Conservation (phyloP, 2,888 invertebrate species). For the Cremastobaeus sp. region DNA sequence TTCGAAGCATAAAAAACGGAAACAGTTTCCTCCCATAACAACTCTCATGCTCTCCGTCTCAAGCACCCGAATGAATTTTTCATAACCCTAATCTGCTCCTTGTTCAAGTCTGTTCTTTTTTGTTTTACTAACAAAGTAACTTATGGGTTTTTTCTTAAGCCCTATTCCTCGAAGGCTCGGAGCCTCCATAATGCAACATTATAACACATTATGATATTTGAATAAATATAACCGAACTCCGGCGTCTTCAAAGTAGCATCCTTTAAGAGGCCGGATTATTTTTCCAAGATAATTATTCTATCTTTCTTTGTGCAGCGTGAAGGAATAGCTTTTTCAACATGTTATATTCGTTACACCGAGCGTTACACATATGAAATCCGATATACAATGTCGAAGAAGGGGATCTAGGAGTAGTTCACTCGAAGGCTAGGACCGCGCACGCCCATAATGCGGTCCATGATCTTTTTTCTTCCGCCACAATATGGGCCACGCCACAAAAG, state of each 20-base stretch:
- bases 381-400: slow-evolving; percentile 34
- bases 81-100: slow-evolving; percentile 4
- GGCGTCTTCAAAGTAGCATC: slow-evolving; percentile 32
- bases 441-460: slow-evolving; percentile 60
- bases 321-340: slow-evolving; percentile 23
- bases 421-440: slow-evolving; percentile 41
- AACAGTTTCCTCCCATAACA: no score
- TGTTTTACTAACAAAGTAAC: slow-evolving; percentile 10
- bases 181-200: slow-evolving; percentile 24
- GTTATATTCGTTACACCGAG: slow-evolving; percentile 54
- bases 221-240: slow-evolving; percentile 25
- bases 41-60: no score
- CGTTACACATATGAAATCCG: slow-evolving; percentile 57
- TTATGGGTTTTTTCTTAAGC: slow-evolving; percentile 1
- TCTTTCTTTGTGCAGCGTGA: slow-evolving; percentile 36
- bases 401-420: slow-evolving; percentile 39
- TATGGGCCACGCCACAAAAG: slow-evolving; percentile 69
- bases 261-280: slow-evolving; percentile 29
- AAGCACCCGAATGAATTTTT: no score
- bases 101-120: no score
- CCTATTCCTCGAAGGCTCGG: slow-evolving; percentile 2
- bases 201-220: slow-evolving; percentile 32
- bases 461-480: slow-evolving; percentile 64
- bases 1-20: no score
- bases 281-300: slow-evolving; percentile 47